Percentiles rank a stretch among this genome's conserved stretches.
These are phyloP conservation scores for Ramphastos sulfuratus DNA, from an alignment of 2,113 vertebrate species.

Conservation along the genomic window DNA sequence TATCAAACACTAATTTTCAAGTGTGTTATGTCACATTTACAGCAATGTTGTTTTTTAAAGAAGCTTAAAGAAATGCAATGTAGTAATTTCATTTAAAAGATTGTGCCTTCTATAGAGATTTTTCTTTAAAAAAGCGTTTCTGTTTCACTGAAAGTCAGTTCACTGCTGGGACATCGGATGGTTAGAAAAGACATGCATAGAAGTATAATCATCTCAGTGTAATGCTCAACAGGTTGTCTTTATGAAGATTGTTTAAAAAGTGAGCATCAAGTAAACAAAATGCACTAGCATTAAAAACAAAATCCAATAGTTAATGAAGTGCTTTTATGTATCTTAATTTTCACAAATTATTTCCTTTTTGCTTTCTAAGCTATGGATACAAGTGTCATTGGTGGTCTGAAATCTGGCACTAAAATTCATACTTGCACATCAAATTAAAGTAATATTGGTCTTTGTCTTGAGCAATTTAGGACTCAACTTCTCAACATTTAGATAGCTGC, in stretches of 20 bases:
- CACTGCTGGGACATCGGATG: constrained; percentile 34
- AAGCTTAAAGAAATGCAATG: not conserved
- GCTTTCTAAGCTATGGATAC: not conserved
- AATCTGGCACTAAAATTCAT: not conserved
- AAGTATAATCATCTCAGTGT: constrained; percentile 29
- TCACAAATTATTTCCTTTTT: not conserved
- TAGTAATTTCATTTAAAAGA: not conserved
- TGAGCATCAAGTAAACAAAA: constrained; percentile 25
- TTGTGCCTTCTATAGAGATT: not conserved
- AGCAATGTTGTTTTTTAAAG: not conserved
- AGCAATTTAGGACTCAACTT: not conserved
- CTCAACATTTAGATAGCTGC: not conserved
- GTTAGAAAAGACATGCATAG: constrained; percentile 34
- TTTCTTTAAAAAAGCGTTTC: not conserved
- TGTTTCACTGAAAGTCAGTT: not conserved
- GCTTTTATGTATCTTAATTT: not conserved
- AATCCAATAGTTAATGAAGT: constrained; percentile 1
- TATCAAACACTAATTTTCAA: not conserved
- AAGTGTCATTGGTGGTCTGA: not conserved
- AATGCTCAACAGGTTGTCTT: constrained; percentile 33
- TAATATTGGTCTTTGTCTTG: not conserved
- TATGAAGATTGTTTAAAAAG: constrained; percentile 10
- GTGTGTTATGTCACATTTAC: fast-evolving
- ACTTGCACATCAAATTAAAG: not conserved
- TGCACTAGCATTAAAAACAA: not conserved